These are phyloP conservation scores for Cerceris ruficornis DNA, from an alignment of 2,888 invertebrate species.

Conservation along the genomic window DNA sequence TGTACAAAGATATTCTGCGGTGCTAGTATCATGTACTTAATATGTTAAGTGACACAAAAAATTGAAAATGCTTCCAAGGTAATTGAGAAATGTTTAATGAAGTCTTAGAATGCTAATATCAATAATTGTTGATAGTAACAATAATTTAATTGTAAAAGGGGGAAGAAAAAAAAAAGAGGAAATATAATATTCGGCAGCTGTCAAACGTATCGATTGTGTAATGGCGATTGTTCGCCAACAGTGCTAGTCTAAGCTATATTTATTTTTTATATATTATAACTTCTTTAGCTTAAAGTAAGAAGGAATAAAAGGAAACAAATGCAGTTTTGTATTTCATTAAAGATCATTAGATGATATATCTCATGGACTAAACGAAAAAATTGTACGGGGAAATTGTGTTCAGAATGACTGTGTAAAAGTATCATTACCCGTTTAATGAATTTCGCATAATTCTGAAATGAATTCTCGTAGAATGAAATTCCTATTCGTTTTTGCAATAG, in stretches of 20 bases:
- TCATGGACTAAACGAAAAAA: constrained; percentile 45
- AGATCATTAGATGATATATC: constrained; percentile 51
- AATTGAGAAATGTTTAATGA: constrained; percentile 64
- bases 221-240: constrained; percentile 74
- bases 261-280: constrained; percentile 76
- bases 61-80: constrained; percentile 77
- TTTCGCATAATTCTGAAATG: too few species aligned
- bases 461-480: too few species aligned
- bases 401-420: constrained; percentile 44
- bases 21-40: constrained; percentile 79
- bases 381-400: constrained; percentile 48
- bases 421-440: neutral
- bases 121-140: constrained; percentile 73
- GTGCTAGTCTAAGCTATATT: constrained; percentile 81
- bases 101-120: constrained; percentile 67
- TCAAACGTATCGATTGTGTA: constrained; percentile 71
- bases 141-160: constrained; percentile 68
- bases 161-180: constrained; percentile 11
- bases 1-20: constrained; percentile 76
- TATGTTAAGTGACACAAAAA: constrained; percentile 66
- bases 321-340: constrained; percentile 63
- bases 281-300: constrained; percentile 68
- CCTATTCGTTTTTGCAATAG: too few species aligned
- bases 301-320: constrained; percentile 27
- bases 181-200: constrained; percentile 77